A percentile compares a stretch with the other conserved stretches of the same genome.
Conservation (phyloP, 2,797 vertebrate genomes). For the Mareca strepera region DNA sequence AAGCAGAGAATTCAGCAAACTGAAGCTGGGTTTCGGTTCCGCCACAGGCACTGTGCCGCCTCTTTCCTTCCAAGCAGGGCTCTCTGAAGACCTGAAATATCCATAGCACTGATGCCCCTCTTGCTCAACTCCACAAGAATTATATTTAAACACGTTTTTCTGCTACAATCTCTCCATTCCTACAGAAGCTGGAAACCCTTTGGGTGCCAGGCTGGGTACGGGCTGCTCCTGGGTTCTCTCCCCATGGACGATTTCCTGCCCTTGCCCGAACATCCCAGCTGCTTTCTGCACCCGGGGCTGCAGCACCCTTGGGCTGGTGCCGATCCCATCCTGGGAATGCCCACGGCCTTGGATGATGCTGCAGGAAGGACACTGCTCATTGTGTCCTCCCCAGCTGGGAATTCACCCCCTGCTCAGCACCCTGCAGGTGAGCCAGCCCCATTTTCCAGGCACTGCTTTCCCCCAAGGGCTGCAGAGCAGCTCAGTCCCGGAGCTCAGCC, state of each 20-base stretch:
- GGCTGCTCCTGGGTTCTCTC: fast-evolving
- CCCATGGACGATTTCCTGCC: neutral
- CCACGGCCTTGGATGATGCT: neutral
- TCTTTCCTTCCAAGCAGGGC: neutral
- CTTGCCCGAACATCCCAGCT: neutral
- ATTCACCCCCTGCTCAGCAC: neutral
- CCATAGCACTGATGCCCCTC: neutral
- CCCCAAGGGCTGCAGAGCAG: neutral
- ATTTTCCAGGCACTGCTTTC: neutral
- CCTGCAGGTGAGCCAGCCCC: neutral
- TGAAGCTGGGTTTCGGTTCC: neutral
- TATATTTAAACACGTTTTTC: neutral
- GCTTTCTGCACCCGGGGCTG: neutral
- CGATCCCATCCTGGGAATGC: neutral
- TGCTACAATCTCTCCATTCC: neutral
- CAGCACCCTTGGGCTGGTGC: neutral
- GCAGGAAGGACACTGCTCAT: neutral
- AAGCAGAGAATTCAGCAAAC: neutral
- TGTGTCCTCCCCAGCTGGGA: neutral
- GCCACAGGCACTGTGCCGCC: neutral
- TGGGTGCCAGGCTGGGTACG: neutral
- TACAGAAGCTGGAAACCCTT: neutral
- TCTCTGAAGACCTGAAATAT: neutral
- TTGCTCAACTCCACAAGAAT: neutral
- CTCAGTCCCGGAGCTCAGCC: neutral